A percentile compares a stretch with the other conserved stretches of the same genome.
Evolutionary conservation across 2,888 invertebrate species (phyloP).

Genomic region (Acanthococcus lagerstroemiae): DNA sequence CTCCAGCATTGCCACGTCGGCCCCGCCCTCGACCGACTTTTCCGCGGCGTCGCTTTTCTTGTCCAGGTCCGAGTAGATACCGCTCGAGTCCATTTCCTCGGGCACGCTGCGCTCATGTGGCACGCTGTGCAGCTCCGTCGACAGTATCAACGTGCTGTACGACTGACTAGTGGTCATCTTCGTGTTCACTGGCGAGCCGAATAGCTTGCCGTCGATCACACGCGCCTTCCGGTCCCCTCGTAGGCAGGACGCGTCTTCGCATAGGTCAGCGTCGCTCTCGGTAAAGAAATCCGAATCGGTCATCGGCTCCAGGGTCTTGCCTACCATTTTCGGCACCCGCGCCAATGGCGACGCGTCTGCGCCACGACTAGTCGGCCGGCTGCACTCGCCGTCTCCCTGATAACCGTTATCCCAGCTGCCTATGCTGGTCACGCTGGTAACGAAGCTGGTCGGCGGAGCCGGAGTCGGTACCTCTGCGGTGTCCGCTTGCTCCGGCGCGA

Average conservation of each 20-base stretch:
- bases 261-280: constrained; percentile 79
- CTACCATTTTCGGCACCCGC: constrained; percentile 32
- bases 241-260: constrained; percentile 56
- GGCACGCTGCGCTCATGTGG: constrained; percentile 40
- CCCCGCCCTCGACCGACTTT: constrained; percentile 35
- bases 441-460: constrained; percentile 56
- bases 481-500: constrained; percentile 25
- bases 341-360: constrained; percentile 46
- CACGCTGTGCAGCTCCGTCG: constrained; percentile 22
- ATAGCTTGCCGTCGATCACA: constrained; percentile 82
- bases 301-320: constrained; percentile 54
- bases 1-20: constrained; percentile 13
- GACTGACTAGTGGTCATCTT: constrained; percentile 30
- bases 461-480: constrained; percentile 27
- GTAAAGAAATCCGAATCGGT: constrained; percentile 87
- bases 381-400: constrained; percentile 85
- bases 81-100: constrained; percentile 85
- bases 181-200: constrained; percentile 46
- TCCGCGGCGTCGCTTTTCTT: constrained; percentile 44
- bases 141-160: constrained; percentile 32
- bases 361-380: constrained; percentile 70
- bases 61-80: constrained; percentile 78
- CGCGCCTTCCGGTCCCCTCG: constrained; percentile 63
- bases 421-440: constrained; percentile 80
- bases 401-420: constrained; percentile 89